Conservation (phyloP, 2,797 vertebrate species). For the Enoplosus armatus region DNA sequence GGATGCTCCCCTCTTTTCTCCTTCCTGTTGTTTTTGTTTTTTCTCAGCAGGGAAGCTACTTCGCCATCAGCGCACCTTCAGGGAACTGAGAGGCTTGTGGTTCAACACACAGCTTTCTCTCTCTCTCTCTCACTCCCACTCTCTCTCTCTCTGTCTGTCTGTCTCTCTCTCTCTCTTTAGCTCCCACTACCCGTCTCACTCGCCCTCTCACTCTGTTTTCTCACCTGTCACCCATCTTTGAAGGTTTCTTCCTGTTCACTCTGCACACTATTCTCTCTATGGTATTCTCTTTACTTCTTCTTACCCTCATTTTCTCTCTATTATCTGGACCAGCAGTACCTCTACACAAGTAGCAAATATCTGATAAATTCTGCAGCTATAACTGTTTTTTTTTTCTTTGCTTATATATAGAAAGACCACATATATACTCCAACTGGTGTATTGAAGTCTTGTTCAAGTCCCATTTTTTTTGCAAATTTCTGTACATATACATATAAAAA, state of each 20-base stretch:
- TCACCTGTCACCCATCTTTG: slow-evolving; percentile 46
- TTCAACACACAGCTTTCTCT: slow-evolving; percentile 30
- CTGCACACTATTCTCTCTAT: not conserved
- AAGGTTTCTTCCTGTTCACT: slow-evolving; percentile 21
- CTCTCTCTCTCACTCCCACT: slow-evolving; percentile 11
- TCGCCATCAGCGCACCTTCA: slow-evolving; percentile 43
- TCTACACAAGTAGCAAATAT: not conserved
- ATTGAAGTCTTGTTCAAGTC: not conserved
- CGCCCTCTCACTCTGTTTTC: slow-evolving; percentile 28
- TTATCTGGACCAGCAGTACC: not conserved
- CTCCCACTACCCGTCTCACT: slow-evolving; percentile 41
- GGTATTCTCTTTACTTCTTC: not conserved
- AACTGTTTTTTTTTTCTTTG: slow-evolving; percentile 22
- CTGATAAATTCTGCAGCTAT: not conserved
- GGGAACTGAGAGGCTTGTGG: slow-evolving; percentile 54
- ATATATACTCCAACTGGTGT: not conserved
- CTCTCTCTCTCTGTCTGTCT: not conserved
- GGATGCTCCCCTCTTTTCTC: slow-evolving; percentile 20
- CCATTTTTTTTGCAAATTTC: not conserved
- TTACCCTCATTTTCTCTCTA: not conserved
- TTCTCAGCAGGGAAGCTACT: slow-evolving; percentile 56
- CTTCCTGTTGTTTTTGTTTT: slow-evolving; percentile 34
- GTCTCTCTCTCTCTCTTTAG: slow-evolving; percentile 6
- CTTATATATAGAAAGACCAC: not conserved
- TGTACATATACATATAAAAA: not conserved